These are phyloP conservation scores for Pelobates fuscus DNA, from an alignment of 2,113 vertebrate species.

Conservation along the genomic window DNA sequence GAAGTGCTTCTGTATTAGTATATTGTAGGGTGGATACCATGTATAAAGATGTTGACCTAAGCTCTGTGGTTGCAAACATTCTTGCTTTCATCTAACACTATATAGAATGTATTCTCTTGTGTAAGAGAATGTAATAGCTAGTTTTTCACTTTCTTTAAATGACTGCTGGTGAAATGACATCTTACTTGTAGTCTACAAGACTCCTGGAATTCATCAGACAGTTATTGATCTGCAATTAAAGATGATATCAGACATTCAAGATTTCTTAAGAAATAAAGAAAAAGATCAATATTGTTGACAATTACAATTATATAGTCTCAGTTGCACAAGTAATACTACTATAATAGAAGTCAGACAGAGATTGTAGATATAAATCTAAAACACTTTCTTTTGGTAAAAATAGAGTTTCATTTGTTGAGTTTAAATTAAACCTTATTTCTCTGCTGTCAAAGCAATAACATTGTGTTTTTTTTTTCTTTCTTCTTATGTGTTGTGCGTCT, in stretches of 20 bases:
- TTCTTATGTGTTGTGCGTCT: too few species aligned
- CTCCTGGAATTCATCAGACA: slow-evolving; percentile 21
- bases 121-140: slow-evolving; percentile 20
- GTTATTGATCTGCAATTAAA: slow-evolving; percentile 35
- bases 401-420: slow-evolving; percentile 11
- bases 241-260: slow-evolving; percentile 29
- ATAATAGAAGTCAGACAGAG: slow-evolving; percentile 15
- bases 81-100: background rate
- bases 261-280: slow-evolving; percentile 31
- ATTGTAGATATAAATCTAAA: background rate
- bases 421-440: too few species aligned
- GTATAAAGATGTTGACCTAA: too few species aligned
- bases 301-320: slow-evolving; percentile 14
- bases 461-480: too few species aligned
- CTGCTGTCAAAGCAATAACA: too few species aligned
- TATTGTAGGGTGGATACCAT: too few species aligned
- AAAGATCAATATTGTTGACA: slow-evolving; percentile 29
- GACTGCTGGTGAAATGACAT: slow-evolving; percentile 2
- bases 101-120: background rate
- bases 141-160: slow-evolving; percentile 13
- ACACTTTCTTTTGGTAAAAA: background rate
- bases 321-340: slow-evolving; percentile 17
- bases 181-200: slow-evolving; percentile 17
- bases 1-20: too few species aligned
- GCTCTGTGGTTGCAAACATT: background rate